Base-by-base conservation (phyloP, 2,888 invertebrate genomes). In the Hesperia comma region DNA sequence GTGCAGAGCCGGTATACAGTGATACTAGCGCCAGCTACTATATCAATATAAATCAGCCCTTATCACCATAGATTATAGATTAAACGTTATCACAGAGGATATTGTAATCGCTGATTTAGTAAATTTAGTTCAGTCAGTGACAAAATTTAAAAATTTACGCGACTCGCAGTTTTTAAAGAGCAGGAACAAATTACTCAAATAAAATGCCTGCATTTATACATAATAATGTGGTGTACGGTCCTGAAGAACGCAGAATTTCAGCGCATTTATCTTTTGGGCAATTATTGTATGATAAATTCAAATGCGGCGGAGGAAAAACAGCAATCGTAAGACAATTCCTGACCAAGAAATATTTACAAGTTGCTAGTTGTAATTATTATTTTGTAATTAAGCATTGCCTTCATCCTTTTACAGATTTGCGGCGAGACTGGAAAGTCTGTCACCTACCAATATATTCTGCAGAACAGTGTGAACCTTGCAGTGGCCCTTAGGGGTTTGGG, bases 391-490 rank as follows among this genome's bases (percentile, higher is more conserved):
- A 10, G 8, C n/a, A 51, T 37, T 40, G 8, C 40, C n/a, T 7
- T 37, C 12, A 46, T 15, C 1, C 4, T 53, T 66, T 17, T 33
- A 53, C 74, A 95, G 95, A 85, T 95, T 69, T 94, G 94, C 84
- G 94, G 91, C 14, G 90, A 94, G 68, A 94, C 95, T 2, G 94
- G 90, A 17, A 91, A 94, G 75, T 83, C 91, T 71, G 81, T 93
- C 43, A 93, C 94, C 14, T 95, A 93, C 71, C 84, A 78, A 56
- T 77, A 93, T 61, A 90, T 95, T 70, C 80, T 95, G n/a, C 93
- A 94, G 73, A 83, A 86, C 40, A 94, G 94, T 81, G 92, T 93
- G 0, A 92, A 93, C 75, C 76, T 95, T 21, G 94, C 95, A 5
- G 86, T 88, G 61, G 92, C 92, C 72, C 81, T 95, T 6, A 85